These are phyloP conservation scores for Centruroides sculpturatus DNA, from an alignment of 1,140 invertebrate genomes.

Conservation along the genomic window DNA sequence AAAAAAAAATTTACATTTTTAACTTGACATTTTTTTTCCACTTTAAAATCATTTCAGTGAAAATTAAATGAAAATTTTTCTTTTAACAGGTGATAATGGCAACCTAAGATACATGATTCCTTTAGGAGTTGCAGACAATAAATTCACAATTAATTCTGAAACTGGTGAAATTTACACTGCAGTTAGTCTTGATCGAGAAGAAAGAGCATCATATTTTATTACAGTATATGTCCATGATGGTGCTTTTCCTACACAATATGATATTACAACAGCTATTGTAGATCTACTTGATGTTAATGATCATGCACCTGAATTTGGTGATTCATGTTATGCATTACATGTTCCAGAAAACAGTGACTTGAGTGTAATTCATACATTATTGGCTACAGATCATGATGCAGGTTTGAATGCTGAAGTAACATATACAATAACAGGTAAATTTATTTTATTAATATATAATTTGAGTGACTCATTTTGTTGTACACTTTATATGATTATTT, in stretches of 20 bases:
- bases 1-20: too few relatives aligned
- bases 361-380: conserved; percentile 68
- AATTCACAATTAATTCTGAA: conserved; percentile 59
- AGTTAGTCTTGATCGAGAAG: conserved; percentile 64
- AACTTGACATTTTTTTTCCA: too few relatives aligned
- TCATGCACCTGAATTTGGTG: conserved; percentile 69
- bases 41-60: too few relatives aligned
- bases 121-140: conserved; percentile 55
- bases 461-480: too few relatives aligned
- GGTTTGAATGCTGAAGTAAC: conserved; percentile 65
- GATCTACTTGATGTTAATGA: conserved; percentile 77
- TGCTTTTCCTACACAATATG: conserved; percentile 39
- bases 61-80: too few relatives aligned
- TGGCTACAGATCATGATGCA: conserved; percentile 71
- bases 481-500: too few relatives aligned
- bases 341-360: conserved; percentile 76
- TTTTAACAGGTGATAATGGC: conserved; percentile 33
- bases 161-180: conserved; percentile 62
- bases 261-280: conserved; percentile 56
- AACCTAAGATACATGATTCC: conserved; percentile 75
- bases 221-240: conserved; percentile 66
- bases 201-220: conserved; percentile 47
- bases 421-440: conserved; percentile 60
- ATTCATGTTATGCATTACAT: conserved; percentile 61
- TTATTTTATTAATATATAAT: too few relatives aligned